Conservation (phyloP, 2,113 vertebrate species). For the Anarrhichthys ocellatus region DNA sequence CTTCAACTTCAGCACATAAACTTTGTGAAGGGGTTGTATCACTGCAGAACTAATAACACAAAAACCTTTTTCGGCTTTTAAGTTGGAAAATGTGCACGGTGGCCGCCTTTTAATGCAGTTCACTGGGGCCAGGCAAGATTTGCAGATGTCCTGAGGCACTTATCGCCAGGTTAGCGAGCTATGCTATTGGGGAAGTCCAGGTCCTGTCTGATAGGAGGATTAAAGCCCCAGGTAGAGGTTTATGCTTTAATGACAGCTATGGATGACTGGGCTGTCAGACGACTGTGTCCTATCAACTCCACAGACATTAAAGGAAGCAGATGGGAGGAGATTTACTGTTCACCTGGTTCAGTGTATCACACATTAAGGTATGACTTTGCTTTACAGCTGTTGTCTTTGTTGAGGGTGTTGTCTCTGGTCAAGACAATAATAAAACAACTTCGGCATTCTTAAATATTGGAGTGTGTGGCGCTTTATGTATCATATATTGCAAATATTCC, state of each 20-base stretch:
- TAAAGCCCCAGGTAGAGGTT: slow-evolving; percentile 69
- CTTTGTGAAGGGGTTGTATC: not conserved
- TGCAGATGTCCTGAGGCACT: slow-evolving; percentile 60
- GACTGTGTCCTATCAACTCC: slow-evolving; percentile 51
- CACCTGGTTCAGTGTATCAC: not conserved
- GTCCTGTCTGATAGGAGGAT: slow-evolving; percentile 69
- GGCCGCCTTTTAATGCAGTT: slow-evolving; percentile 31
- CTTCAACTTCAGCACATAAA: slow-evolving; percentile 1
- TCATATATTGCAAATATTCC: not conserved
- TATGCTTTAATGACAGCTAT: slow-evolving; percentile 65
- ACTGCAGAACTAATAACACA: slow-evolving; percentile 33
- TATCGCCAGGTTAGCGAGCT: slow-evolving; percentile 69
- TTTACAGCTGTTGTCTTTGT: not conserved
- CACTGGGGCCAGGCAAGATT: slow-evolving; percentile 57
- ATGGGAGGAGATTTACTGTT: slow-evolving; percentile 23
- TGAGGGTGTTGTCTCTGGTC: not conserved
- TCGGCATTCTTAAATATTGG: not conserved
- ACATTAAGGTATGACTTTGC: not conserved
- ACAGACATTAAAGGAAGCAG: slow-evolving; percentile 52
- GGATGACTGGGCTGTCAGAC: slow-evolving; percentile 60
- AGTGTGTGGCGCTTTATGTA: not conserved
- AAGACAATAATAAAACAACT: not conserved
- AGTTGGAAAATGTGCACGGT: slow-evolving; percentile 24
- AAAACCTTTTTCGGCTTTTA: slow-evolving; percentile 27
- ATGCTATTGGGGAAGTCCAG: slow-evolving; percentile 67